These are phyloP conservation scores for Axea sp. DNA, from an alignment of 2,888 invertebrate genomes.

Conservation along the genomic window DNA sequence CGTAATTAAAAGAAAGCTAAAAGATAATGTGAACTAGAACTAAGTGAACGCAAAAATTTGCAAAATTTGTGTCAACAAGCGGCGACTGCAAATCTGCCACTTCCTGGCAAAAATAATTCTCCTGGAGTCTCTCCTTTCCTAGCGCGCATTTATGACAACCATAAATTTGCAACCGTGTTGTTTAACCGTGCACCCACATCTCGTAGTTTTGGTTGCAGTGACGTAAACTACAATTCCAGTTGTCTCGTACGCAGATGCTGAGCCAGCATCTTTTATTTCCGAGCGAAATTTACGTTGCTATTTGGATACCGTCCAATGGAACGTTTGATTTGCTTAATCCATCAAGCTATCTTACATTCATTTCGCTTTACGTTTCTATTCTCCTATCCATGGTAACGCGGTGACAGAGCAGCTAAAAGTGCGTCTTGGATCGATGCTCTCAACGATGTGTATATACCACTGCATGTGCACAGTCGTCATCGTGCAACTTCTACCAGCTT, in stretches of 20 bases:
- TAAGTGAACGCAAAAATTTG: neutral
- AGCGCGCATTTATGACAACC: constrained; percentile 38
- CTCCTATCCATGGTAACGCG: constrained; percentile 35
- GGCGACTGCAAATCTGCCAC: constrained; percentile 21
- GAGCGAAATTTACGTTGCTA: constrained; percentile 11
- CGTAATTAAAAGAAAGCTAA: neutral
- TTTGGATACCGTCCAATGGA: constrained; percentile 42
- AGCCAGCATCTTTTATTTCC: constrained; percentile 35
- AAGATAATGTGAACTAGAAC: too few species aligned
- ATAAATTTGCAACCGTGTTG: constrained; percentile 37
- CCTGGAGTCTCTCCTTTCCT: constrained; percentile 6
- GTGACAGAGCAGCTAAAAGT: too few species aligned
- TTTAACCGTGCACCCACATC: constrained; percentile 36
- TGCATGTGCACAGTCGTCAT: too few species aligned
- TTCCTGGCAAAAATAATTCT: constrained; percentile 39
- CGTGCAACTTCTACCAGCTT: too few species aligned
- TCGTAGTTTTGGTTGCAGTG: neutral
- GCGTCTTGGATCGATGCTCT: constrained; percentile 54
- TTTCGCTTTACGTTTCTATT: constrained; percentile 29
- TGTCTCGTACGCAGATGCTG: constrained; percentile 19
- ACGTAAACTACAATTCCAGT: constrained; percentile 14
- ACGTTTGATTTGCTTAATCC: constrained; percentile 56
- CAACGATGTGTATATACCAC: too few species aligned
- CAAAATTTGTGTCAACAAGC: constrained; percentile 14
- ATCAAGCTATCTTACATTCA: constrained; percentile 43